Evolutionary conservation across 2,113 vertebrate genomes (phyloP).

Genomic region (Entosphenus tridentatus): DNA sequence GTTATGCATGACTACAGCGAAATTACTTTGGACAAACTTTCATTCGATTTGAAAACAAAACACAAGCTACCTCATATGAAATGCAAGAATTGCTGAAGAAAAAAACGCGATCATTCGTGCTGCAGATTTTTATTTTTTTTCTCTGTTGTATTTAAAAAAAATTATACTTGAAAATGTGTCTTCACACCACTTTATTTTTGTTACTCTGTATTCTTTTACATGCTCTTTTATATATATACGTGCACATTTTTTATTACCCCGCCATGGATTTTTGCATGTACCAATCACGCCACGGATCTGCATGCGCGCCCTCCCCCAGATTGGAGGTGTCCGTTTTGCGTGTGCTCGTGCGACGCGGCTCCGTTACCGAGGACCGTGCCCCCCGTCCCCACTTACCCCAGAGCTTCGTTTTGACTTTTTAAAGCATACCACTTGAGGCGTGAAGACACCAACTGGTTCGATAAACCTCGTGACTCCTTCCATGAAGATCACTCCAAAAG

Average conservation of each 20-base stretch:
- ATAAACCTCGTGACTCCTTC: conserved; percentile 63
- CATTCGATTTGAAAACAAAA: no score
- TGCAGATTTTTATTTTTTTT: background rate
- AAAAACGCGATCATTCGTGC: background rate
- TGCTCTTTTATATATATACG: conserved; percentile 3
- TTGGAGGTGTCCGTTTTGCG: no score
- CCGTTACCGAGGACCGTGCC: background rate
- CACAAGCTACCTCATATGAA: no score
- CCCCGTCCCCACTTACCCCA: background rate
- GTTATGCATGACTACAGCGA: no score
- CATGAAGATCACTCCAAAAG: conserved; percentile 2
- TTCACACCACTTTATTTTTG: background rate
- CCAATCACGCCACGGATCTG: no score
- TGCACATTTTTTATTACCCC: background rate
- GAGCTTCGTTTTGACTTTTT: conserved; percentile 7
- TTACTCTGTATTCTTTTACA: conserved; percentile 5
- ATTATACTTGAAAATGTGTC: background rate
- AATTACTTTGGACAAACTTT: no score
- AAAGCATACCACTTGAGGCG: conserved; percentile 85
- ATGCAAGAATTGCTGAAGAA: conserved; percentile 12
- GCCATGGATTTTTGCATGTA: no score
- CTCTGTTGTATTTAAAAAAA: conserved; percentile 6
- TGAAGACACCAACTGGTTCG: conserved; percentile 98
- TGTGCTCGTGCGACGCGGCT: no score
- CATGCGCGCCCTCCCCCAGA: no score